Evolutionary conservation across 1,140 invertebrate genomes (phyloP), one percentile per base, ranked within the genome.

Genomic region (Drosophila ananassae): DNA sequence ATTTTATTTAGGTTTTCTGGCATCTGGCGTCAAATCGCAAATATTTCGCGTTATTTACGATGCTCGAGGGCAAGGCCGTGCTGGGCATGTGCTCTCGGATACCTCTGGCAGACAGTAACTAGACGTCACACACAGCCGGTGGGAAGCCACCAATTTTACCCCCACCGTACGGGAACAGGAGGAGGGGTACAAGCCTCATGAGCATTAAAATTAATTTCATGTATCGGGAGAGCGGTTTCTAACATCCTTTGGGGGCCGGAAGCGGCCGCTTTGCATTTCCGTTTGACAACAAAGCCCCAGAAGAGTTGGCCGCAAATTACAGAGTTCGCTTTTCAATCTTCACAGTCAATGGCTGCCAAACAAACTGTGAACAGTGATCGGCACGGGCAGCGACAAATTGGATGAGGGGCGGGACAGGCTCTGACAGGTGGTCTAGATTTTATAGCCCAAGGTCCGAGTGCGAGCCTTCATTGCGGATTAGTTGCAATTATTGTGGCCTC

Each of bases 401-500:
- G 53, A 63, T 63, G 51, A 28, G 17, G n/a, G 22, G 4, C 12
- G 17, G 24, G 54, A 55, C 51, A 61, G 59, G 55, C 57, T 71
- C 61, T 56, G 63, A 54, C 66, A 73, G 64, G 66, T 79, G 44
- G 68, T 73, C 71, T 79, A 71, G 67, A 69, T 71, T 80, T 84
- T 85, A 60, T 89, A 67, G 83, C 66, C 74, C 79, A 87, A 89
- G 83, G 82, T 79, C 56, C 72, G 56, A 64, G 61, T 41, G 9
- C 71, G 73, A 83, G 72, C 83, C 83, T 87, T 89, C 79, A 71
- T 56, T 51, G 44, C 58, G 83, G 73, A 89, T 89, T 89, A 89
- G 83, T 73, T 89, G 84, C 83, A 89, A 89, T 89, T 89, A 89
- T 89, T 89, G 83, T 84, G 83, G 84, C 83, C 83, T 89, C 83